phyloP scores from a whole-genome alignment of 2,888 invertebrate genomes.

The Labia minor region DNA sequence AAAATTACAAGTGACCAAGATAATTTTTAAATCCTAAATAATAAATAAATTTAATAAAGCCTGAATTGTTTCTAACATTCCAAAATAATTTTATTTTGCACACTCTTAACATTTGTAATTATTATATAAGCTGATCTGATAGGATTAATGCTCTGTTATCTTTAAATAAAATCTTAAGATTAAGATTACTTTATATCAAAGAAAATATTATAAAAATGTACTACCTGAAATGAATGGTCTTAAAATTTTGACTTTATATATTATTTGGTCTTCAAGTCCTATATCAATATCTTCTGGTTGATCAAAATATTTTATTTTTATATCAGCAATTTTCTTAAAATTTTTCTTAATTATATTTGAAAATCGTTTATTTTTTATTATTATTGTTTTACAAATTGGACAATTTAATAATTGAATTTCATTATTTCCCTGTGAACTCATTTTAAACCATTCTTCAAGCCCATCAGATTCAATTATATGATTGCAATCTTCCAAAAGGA shows the following conservation, averaged over 20 bases:
- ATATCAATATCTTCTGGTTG: constrained; percentile 19
- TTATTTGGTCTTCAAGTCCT: too few relatives aligned
- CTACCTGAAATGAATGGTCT: not conserved
- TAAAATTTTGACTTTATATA: not conserved
- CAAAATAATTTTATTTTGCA: too few relatives aligned
- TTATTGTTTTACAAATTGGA: constrained; percentile 48
- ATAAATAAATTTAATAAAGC: constrained; percentile 23
- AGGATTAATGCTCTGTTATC: too few relatives aligned
- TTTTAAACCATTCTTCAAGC: constrained; percentile 36
- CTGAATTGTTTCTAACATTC: too few relatives aligned
- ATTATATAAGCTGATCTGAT: too few relatives aligned
- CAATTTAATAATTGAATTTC: constrained; percentile 37
- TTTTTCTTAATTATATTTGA: constrained; percentile 42
- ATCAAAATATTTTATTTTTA: constrained; percentile 31
- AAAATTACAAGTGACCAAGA: too few relatives aligned
- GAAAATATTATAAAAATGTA: too few relatives aligned
- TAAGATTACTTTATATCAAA: too few relatives aligned
- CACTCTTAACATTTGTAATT: too few relatives aligned
- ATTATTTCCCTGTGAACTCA: constrained; percentile 22
- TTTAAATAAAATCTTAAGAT: too few relatives aligned
- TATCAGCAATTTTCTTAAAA: constrained; percentile 32
- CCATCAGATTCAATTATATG: constrained; percentile 41
- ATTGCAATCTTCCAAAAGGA: constrained; percentile 42
- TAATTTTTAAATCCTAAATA: constrained; percentile 25
- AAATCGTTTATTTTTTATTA: constrained; percentile 47